These are phyloP conservation scores for Prochilodus magdalenae DNA, from an alignment of 2,113 vertebrate genomes.

Conservation along the genomic window DNA sequence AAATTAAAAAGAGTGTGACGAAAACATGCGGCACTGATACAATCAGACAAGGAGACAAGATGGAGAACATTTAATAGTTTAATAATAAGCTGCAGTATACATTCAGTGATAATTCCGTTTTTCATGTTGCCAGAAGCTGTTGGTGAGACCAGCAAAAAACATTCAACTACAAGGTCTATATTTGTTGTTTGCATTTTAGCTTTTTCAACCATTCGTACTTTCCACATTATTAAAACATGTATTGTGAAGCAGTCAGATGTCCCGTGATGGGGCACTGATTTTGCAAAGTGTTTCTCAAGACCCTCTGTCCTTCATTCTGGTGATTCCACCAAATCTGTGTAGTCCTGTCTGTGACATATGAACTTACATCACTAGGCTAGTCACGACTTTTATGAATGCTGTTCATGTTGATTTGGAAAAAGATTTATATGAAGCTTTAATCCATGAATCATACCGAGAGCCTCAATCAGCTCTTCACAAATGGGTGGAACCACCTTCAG, in stretches of 20 bases:
- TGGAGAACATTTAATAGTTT: constrained; percentile 85
- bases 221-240: constrained; percentile 72
- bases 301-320: constrained; percentile 48
- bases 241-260: constrained; percentile 77
- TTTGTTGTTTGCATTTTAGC: constrained; percentile 76
- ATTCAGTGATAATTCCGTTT: constrained; percentile 86
- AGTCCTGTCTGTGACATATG: constrained; percentile 52
- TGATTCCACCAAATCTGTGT: constrained; percentile 63
- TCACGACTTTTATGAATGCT: constrained; percentile 52
- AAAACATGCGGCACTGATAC: constrained; percentile 38
- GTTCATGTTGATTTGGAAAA: constrained; percentile 65
- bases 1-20: constrained; percentile 47
- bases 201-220: constrained; percentile 72
- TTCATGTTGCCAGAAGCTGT: constrained; percentile 84
- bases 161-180: constrained; percentile 82
- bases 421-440: constrained; percentile 57
- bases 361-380: constrained; percentile 58
- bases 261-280: constrained; percentile 64
- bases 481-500: constrained; percentile 59
- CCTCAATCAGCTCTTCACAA: constrained; percentile 60
- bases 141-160: constrained; percentile 83
- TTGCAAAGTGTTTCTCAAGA: constrained; percentile 66
- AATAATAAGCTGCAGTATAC: constrained; percentile 86
- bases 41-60: constrained; percentile 70
- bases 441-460: constrained; percentile 23